A percentile compares a stretch with the other conserved stretches of the same genome.
These are phyloP conservation scores for Drosophila pseudoananassae DNA, from an alignment of 1,140 invertebrate genomes.

Conservation along the genomic window DNA sequence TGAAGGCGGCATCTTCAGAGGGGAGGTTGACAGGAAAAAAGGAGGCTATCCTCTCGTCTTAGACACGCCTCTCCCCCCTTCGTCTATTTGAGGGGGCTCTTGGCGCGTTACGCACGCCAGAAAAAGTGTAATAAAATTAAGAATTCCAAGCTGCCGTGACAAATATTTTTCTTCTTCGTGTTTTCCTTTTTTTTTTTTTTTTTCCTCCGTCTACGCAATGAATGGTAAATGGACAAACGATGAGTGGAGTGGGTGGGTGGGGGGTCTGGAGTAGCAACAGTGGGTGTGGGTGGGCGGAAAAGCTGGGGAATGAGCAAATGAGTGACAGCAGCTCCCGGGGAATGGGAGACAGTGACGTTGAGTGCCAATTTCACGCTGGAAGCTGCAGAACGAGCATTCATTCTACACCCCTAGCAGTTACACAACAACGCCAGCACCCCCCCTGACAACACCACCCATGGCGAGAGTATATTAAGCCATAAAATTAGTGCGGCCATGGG, in stretches of 20 bases:
- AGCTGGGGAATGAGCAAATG: slow-evolving; percentile 55
- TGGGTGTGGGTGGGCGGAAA: slow-evolving; percentile 8
- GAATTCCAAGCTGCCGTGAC: slow-evolving; percentile 83
- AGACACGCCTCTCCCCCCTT: slow-evolving; percentile 6
- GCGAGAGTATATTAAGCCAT: slow-evolving; percentile 80
- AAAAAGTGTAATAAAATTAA: slow-evolving; percentile 82
- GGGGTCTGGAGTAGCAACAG: neutral
- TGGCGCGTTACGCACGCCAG: slow-evolving; percentile 58
- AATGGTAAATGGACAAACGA: slow-evolving; percentile 47
- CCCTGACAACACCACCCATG: slow-evolving; percentile 26
- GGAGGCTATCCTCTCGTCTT: slow-evolving; percentile 51
- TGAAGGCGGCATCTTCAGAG: slow-evolving; percentile 4
- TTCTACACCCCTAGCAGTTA: slow-evolving; percentile 1
- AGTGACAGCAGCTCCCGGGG: slow-evolving; percentile 63
- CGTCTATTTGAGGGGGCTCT: slow-evolving; percentile 30
- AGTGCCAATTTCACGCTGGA: slow-evolving; percentile 74
- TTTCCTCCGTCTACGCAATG: slow-evolving; percentile 45
- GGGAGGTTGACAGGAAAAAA: slow-evolving; percentile 11
- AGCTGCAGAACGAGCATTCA: slow-evolving; percentile 53
- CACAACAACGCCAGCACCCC: neutral
- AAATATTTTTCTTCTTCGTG: slow-evolving; percentile 64
- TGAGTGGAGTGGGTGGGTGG: neutral
- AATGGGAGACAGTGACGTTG: slow-evolving; percentile 58
- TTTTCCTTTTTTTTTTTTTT: slow-evolving; percentile 21
- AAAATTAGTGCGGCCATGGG: slow-evolving; percentile 76